Percentiles rank a stretch among this genome's conserved stretches.
Conservation (phyloP, 2,888 invertebrate species). For the Rhyacophila evoluta region DNA sequence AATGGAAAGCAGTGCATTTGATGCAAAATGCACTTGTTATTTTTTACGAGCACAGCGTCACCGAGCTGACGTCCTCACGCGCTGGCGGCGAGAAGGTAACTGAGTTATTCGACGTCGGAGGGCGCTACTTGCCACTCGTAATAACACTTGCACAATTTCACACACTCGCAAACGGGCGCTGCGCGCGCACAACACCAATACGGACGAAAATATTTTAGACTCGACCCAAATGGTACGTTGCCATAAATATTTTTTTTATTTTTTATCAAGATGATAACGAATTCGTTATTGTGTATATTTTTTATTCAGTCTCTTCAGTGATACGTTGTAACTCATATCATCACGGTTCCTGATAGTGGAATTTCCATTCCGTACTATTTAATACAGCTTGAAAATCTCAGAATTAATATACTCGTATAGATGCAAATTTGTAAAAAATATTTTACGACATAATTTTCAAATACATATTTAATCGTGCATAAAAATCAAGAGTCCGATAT, state of each 20-base stretch:
- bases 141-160: slow-evolving; percentile 38
- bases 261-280: slow-evolving; percentile 1
- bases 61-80: slow-evolving; percentile 35
- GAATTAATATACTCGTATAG: no score
- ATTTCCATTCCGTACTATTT: no score
- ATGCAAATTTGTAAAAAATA: no score
- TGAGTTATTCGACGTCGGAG: slow-evolving; percentile 39
- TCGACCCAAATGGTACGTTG: not conserved
- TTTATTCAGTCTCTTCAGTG: no score
- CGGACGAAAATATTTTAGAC: slow-evolving; percentile 5
- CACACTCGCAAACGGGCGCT: slow-evolving; percentile 20
- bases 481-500: no score
- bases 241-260: slow-evolving; percentile 13
- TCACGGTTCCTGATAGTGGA: no score
- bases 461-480: no score
- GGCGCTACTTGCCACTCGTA: slow-evolving; percentile 39
- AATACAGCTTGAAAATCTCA: no score
- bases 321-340: no score
- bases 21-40: slow-evolving; percentile 47
- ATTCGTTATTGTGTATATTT: no score
- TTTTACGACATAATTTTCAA: no score
- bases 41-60: slow-evolving; percentile 41
- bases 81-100: slow-evolving; percentile 48
- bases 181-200: slow-evolving; percentile 40
- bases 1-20: slow-evolving; percentile 44